Conservation (phyloP, 2,888 invertebrate genomes). For the Podabrus alpinus region DNA sequence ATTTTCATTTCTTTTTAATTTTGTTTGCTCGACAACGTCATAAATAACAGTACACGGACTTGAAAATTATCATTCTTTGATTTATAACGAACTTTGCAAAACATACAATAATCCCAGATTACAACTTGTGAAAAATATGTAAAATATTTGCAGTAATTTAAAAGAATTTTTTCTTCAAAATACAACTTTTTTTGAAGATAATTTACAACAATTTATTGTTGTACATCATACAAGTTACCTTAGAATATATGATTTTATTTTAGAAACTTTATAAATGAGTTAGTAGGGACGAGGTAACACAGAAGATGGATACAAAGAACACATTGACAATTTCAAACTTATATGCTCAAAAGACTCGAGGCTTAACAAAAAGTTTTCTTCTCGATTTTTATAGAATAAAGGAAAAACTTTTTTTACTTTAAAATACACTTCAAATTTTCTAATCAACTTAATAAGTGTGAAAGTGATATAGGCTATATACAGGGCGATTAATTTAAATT, state of each 20-base stretch:
- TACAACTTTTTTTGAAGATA: not conserved
- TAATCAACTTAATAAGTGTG: not conserved
- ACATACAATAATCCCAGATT: conserved; percentile 6
- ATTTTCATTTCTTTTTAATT: conserved; percentile 26
- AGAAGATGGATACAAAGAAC: conserved; percentile 5
- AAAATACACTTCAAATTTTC: not conserved
- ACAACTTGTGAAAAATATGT: conserved; percentile 6
- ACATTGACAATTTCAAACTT: not conserved
- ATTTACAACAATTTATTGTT: not conserved
- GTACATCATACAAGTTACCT: not conserved
- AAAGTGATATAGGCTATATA: not conserved
- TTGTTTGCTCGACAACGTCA: conserved; percentile 20
- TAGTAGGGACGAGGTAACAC: conserved; percentile 5
- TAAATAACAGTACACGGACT: conserved; percentile 24
- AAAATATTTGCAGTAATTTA: not conserved
- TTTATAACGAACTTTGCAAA: conserved; percentile 25
- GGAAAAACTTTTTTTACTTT: not conserved
- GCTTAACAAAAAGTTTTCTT: not conserved
- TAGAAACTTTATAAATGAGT: conserved; percentile 8
- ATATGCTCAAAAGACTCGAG: not conserved
- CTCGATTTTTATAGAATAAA: not conserved
- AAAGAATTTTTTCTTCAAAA: not conserved
- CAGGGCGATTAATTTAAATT: not conserved
- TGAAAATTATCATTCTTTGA: conserved; percentile 29
- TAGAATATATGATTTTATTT: not conserved